phyloP scores from a whole-genome alignment of 2,888 invertebrate species.

The Ctena decussata region DNA sequence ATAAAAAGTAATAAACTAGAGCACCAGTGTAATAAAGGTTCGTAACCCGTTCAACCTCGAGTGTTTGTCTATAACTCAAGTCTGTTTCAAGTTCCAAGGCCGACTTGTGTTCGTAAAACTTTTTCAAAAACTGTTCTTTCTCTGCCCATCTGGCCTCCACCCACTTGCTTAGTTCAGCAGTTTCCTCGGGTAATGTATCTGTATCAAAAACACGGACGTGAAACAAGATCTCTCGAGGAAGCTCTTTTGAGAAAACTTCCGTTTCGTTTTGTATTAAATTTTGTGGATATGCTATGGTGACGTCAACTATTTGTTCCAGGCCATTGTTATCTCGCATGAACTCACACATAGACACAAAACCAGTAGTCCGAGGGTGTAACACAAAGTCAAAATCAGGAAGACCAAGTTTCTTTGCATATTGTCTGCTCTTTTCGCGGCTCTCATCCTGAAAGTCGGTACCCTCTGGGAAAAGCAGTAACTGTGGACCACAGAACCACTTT shows the following conservation, averaged over 20 bases:
- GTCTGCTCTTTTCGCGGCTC: constrained; percentile 91
- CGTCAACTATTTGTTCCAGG: constrained; percentile 93
- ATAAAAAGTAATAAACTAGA: constrained; percentile 26
- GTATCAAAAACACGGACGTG: constrained; percentile 89
- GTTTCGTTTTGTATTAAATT: constrained; percentile 92
- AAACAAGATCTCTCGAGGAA: constrained; percentile 93
- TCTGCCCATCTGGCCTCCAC: constrained; percentile 85
- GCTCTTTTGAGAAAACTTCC: constrained; percentile 91
- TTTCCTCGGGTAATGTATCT: constrained; percentile 67
- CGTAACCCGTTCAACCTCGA: constrained; percentile 33
- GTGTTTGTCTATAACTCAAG: constrained; percentile 1
- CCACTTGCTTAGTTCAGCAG: constrained; percentile 79
- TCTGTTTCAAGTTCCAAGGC: background rate
- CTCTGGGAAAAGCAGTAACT: constrained; percentile 93
- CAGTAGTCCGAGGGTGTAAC: constrained; percentile 94
- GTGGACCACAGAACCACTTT: constrained; percentile 70
- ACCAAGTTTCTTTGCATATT: constrained; percentile 90
- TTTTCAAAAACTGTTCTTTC: constrained; percentile 85
- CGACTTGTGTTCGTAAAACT: constrained; percentile 68
- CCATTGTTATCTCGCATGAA: constrained; percentile 88
- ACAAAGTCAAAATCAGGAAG: constrained; percentile 91
- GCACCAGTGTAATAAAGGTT: constrained; percentile 34
- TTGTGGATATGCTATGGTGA: constrained; percentile 93
- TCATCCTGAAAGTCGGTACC: constrained; percentile 93
- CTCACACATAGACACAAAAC: constrained; percentile 88